Conservation (phyloP, 2,888 invertebrate species). For the Caenorhabditis sp. region DNA sequence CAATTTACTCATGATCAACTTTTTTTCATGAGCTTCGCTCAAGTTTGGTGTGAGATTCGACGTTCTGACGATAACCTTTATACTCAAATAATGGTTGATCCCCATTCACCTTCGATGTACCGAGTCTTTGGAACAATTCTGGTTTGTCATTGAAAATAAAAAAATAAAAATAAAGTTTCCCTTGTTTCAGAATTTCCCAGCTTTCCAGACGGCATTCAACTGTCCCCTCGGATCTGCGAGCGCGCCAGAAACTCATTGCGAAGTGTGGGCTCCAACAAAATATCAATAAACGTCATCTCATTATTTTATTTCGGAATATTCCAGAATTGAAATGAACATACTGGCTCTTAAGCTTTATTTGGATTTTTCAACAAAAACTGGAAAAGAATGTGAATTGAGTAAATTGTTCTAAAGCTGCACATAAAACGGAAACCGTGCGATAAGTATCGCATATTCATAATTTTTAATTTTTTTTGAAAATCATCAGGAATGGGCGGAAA, state of each 20-base stretch:
- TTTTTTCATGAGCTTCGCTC: slow-evolving; percentile 80
- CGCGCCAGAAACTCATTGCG: slow-evolving; percentile 76
- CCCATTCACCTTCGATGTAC: slow-evolving; percentile 78
- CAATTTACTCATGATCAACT: slow-evolving; percentile 80
- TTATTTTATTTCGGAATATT: too few species aligned
- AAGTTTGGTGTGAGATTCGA: slow-evolving; percentile 78
- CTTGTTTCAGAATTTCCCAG: slow-evolving; percentile 79
- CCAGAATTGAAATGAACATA: too few species aligned
- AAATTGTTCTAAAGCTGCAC: too few species aligned
- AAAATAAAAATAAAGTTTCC: neutral
- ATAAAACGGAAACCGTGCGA: too few species aligned
- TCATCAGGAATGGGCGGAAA: too few species aligned
- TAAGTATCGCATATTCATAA: too few species aligned
- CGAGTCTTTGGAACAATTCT: slow-evolving; percentile 75
- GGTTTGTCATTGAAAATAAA: slow-evolving; percentile 17
- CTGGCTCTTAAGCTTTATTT: too few species aligned
- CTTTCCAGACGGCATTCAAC: slow-evolving; percentile 80
- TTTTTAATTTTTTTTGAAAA: too few species aligned
- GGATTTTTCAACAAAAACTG: too few species aligned
- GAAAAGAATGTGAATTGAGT: too few species aligned
- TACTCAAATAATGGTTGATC: slow-evolving; percentile 75
- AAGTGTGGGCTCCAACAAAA: slow-evolving; percentile 76
- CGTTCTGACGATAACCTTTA: slow-evolving; percentile 60
- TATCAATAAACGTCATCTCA: slow-evolving; percentile 42
- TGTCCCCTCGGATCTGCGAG: slow-evolving; percentile 75